Conservation (phyloP, 2,113 vertebrate genomes). For the Turdus rufiventris region DNA sequence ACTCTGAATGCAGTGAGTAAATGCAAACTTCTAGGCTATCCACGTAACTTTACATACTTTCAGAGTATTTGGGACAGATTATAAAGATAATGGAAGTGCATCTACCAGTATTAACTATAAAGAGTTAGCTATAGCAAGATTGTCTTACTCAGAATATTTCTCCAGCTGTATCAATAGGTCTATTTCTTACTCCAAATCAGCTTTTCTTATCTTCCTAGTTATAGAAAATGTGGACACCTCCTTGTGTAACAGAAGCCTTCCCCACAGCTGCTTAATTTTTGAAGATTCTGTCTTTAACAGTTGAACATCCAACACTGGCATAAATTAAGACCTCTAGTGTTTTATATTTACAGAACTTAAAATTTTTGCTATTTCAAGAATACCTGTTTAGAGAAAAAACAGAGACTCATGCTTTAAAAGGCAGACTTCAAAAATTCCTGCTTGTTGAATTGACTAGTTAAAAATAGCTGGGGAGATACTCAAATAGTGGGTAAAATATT, state of each 20-base stretch:
- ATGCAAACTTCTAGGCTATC: background rate
- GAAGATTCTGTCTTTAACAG: background rate
- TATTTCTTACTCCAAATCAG: background rate
- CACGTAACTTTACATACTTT: background rate
- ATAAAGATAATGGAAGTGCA: background rate
- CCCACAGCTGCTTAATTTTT: background rate
- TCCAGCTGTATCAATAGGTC: background rate
- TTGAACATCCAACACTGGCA: background rate
- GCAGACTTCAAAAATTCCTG: background rate
- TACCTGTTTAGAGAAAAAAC: background rate
- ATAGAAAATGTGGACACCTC: accelerated
- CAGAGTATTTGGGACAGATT: background rate
- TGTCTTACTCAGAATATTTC: background rate
- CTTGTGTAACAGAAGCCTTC: background rate
- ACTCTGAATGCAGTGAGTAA: constrained; percentile 86
- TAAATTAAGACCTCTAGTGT: background rate
- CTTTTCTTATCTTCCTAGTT: background rate
- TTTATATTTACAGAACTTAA: background rate
- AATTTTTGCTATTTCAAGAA: background rate
- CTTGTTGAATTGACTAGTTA: background rate
- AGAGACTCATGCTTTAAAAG: background rate
- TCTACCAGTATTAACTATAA: background rate
- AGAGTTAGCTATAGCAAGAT: background rate
- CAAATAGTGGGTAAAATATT: background rate
- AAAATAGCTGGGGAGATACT: background rate